Percentiles rank a stretch among this genome's conserved stretches.
Conservation (phyloP, 2,113 vertebrate genomes). For the Paratilapia polleni region DNA sequence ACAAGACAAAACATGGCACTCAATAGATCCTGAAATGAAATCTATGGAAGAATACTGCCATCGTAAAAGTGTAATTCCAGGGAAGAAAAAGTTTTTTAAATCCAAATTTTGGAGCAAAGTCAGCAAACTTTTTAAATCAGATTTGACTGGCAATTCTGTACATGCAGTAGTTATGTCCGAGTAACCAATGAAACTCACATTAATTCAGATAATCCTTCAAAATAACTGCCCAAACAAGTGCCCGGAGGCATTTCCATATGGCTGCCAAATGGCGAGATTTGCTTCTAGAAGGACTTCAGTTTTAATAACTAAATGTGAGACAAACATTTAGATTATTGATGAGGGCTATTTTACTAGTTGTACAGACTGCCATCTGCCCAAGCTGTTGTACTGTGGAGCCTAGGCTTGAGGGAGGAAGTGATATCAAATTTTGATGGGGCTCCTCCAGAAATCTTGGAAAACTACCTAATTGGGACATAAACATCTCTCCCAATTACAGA, state of each 20-base stretch:
- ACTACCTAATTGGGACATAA: not conserved
- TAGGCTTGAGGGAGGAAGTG: not conserved
- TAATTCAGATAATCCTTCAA: not conserved
- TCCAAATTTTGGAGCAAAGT: no score
- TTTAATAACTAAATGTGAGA: not conserved
- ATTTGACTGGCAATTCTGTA: not conserved
- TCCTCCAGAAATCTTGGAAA: not conserved
- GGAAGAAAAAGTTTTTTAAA: no score
- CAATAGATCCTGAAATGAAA: not conserved
- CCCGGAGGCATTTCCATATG: not conserved
- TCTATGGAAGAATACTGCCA: not conserved
- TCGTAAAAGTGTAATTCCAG: no score
- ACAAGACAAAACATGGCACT: not conserved
- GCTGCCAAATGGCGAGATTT: not conserved
- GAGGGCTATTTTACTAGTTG: not conserved
- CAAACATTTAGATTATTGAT: not conserved
- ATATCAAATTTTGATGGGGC: not conserved
- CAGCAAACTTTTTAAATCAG: not conserved
- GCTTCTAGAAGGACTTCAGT: not conserved
- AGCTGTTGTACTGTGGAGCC: not conserved
- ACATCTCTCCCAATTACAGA: conserved; percentile 4
- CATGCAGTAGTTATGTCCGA: not conserved
- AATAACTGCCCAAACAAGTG: not conserved
- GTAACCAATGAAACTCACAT: not conserved
- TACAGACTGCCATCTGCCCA: not conserved